phyloP scores from a whole-genome alignment of 1,140 invertebrate species.

The Coelopa frigida region DNA sequence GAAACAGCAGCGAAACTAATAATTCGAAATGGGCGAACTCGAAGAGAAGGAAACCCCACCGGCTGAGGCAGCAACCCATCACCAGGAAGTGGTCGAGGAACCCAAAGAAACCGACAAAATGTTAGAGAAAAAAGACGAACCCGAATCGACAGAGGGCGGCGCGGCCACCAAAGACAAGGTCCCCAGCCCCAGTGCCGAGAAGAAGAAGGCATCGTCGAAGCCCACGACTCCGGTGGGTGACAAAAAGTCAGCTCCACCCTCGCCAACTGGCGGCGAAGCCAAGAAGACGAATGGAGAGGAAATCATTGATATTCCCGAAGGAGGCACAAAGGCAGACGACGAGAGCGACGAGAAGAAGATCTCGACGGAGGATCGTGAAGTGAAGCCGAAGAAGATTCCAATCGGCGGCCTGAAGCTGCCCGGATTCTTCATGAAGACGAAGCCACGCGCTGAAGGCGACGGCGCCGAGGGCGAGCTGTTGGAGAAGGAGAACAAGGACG shows the following conservation, averaged over 20 bases:
- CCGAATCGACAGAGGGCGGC: conserved; percentile 3
- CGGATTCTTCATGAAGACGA: conserved; percentile 68
- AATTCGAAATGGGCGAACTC: conserved; percentile 40
- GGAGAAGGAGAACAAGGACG: conserved; percentile 40
- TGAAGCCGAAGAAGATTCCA: conserved; percentile 71
- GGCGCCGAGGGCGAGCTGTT: conserved; percentile 45
- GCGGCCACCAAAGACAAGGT: conserved; percentile 22
- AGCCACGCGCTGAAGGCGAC: conserved; percentile 49
- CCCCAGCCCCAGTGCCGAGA: conserved; percentile 18
- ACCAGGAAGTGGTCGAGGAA: conserved; percentile 31
- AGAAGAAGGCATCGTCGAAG: conserved; percentile 24
- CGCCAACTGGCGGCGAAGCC: conserved; percentile 53
- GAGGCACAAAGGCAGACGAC: conserved; percentile 39
- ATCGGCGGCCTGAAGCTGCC: conserved; percentile 77
- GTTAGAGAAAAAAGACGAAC: conserved; percentile 33
- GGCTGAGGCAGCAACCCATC: conserved; percentile 25
- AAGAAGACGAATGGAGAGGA: conserved; percentile 48
- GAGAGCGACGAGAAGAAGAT: conserved; percentile 50
- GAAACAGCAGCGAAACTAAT: no score
- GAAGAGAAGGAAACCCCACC: conserved; percentile 43
- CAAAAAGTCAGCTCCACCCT: no score
- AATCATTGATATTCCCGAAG: conserved; percentile 42
- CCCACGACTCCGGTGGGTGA: no score
- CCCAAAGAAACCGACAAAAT: conserved; percentile 44
- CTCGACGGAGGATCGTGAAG: conserved; percentile 59